Conservation (phyloP, 2,888 invertebrate species). For the Parasteatoda lunata region DNA sequence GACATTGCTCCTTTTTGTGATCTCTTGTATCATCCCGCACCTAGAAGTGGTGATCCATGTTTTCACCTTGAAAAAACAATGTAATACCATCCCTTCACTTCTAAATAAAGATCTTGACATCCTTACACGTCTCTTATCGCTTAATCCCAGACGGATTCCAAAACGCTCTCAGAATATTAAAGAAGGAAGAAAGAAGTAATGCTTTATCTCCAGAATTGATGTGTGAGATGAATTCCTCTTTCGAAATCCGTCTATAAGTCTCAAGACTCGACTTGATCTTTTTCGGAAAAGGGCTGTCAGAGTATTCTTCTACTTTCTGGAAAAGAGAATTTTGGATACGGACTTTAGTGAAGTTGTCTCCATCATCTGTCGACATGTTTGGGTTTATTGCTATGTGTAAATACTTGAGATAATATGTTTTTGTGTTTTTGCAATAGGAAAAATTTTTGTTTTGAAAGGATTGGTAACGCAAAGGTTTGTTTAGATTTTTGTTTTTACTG, state of each 20-base stretch:
- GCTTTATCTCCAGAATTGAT: conserved; percentile 11
- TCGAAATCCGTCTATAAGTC: background rate
- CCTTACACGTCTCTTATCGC: conserved; percentile 59
- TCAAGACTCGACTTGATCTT: background rate
- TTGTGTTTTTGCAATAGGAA: no score
- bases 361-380: no score
- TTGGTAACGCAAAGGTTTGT: no score
- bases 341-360: no score
- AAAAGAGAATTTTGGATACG: background rate
- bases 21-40: conserved; percentile 47
- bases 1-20: conserved; percentile 22
- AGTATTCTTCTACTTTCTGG: background rate
- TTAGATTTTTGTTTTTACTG: no score
- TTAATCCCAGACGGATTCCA: conserved; percentile 43
- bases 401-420: no score
- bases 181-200: conserved; percentile 20
- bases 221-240: conserved; percentile 36
- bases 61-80: conserved; percentile 66
- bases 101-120: conserved; percentile 63
- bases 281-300: background rate
- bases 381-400: no score
- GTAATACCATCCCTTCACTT: conserved; percentile 48
- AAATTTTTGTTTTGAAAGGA: no score
- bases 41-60: conserved; percentile 53
- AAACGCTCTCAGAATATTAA: conserved; percentile 50